These are phyloP conservation scores for Ibycter americanus DNA, from an alignment of 2,797 vertebrate species.

Conservation along the genomic window DNA sequence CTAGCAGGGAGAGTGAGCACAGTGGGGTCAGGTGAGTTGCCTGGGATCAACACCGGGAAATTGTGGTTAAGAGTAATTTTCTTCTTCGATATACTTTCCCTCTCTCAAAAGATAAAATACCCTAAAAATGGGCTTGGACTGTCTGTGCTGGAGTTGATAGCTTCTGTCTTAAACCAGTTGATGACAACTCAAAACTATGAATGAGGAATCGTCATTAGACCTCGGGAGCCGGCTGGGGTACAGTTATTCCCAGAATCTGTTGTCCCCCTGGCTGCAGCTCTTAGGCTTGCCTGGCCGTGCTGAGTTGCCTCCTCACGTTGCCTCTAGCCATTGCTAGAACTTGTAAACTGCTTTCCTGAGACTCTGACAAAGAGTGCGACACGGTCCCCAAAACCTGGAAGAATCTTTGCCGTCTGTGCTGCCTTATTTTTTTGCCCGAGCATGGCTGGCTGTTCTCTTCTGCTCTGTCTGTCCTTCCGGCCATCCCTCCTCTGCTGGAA, in stretches of 20 bases:
- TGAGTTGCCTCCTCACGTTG: no score
- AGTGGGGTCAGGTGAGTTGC: neutral
- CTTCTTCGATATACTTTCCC: neutral
- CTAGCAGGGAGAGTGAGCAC: neutral
- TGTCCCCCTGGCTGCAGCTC: neutral
- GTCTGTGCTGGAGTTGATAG: neutral
- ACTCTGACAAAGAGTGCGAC: neutral
- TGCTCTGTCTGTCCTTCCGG: neutral
- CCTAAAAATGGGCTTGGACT: neutral
- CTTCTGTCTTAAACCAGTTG: neutral
- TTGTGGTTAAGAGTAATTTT: neutral
- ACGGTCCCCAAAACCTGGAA: neutral
- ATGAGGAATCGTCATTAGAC: neutral
- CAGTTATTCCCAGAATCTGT: neutral
- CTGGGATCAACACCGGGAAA: neutral
- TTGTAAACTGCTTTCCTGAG: no score
- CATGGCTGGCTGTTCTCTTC: neutral
- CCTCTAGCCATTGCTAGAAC: neutral
- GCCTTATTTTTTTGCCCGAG: neutral
- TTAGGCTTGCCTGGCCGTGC: neutral
- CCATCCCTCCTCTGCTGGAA: neutral
- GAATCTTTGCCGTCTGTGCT: fast-evolving
- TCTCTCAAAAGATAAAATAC: neutral
- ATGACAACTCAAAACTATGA: neutral
- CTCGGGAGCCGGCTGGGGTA: neutral